phyloP scores from a whole-genome alignment of 2,888 invertebrate genomes.

The Malthinus flaveolus region DNA sequence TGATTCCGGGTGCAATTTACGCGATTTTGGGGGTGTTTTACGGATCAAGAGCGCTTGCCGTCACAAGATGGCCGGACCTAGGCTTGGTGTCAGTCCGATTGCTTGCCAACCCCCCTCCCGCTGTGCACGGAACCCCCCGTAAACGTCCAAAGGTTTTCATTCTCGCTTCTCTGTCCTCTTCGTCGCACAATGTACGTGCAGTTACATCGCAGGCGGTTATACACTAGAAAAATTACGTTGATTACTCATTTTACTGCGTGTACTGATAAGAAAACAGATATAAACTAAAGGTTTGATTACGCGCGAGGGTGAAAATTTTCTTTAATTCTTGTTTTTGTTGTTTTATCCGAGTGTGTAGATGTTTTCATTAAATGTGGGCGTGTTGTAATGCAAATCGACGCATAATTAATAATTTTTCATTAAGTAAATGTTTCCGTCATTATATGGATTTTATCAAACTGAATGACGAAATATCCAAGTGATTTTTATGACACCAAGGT shows the following conservation, averaged over 20 bases:
- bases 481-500: constrained; percentile 1
- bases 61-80: constrained; percentile 58
- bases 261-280: constrained; percentile 38
- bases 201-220: constrained; percentile 54
- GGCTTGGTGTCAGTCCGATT: constrained; percentile 56
- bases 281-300: constrained; percentile 22
- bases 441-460: not conserved
- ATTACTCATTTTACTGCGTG: constrained; percentile 52
- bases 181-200: constrained; percentile 51
- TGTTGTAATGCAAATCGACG: constrained; percentile 16
- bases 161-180: constrained; percentile 54
- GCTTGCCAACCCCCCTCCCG: constrained; percentile 49
- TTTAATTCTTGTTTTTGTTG: constrained; percentile 1
- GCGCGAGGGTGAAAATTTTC: constrained; percentile 8
- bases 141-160: constrained; percentile 55
- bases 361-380: constrained; percentile 19
- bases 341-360: constrained; percentile 3
- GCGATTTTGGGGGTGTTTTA: constrained; percentile 49
- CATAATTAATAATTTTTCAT: constrained; percentile 10
- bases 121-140: constrained; percentile 55
- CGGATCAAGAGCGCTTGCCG: constrained; percentile 52
- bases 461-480: constrained; percentile 1
- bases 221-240: constrained; percentile 52
- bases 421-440: not conserved
- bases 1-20: constrained; percentile 37